Evolutionary conservation across 2,888 invertebrate genomes (phyloP), one percentile per base, ranked within the genome.

Genomic region (Scaptomyza parva): DNA sequence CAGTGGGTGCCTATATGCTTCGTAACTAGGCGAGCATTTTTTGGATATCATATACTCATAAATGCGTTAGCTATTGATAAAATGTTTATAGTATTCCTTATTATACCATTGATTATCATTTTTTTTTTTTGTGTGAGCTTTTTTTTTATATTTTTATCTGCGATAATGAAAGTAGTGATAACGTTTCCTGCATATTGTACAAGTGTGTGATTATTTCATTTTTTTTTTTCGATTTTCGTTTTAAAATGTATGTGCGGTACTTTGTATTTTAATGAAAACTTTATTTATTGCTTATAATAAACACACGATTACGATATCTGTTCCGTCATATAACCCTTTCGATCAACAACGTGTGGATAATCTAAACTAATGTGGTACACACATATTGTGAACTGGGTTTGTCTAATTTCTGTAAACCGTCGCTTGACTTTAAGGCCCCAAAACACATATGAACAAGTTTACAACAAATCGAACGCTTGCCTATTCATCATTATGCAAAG

Each of bases 261-360:
- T 58, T 65, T 70, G 70, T 75, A 70, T 64, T 73, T 70, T 61
- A 70, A 61, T 62, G 48, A 65, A 71, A 70, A 59, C 71, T 62
- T 44, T 64, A 73, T 75, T 75, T 70, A 74, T 70, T 75, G 73
- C 54, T 70, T 41, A 52, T 65, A 76, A 74, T 74, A 74, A 74
- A 74, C 45, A 62, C 52, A 62, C 33, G 58, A 64, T 61, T 69
- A 57, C 53, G 30, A 64, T 47, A 69, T 30, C 14, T 48, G 18
- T 18, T 41, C 14, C 43, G 26, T 26, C 37, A 12, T 22, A 17
- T 11, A 14, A n/a, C 3, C 20, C 12, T 30, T 50, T n/a, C 14
- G n/a, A 20, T 14, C 7, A 35, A 5, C 39, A 44, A 37, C 14
- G 20, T 18, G 45, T 7, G 7, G 7, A 7, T 39, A 45, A 18